Conservation (phyloP, 2,113 vertebrate species). For the Carassius carassius region DNA sequence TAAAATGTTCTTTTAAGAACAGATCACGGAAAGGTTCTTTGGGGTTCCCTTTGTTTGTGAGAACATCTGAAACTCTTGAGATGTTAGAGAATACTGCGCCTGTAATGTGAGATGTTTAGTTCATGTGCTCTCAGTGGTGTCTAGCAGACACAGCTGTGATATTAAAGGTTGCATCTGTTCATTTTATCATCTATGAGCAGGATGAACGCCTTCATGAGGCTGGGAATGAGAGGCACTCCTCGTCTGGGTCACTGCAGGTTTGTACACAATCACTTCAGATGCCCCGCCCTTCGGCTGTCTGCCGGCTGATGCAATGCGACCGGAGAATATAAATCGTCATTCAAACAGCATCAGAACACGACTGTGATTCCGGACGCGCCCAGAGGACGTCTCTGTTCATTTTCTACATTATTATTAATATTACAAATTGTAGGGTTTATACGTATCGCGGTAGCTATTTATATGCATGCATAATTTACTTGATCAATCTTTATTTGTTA, state of each 20-base stretch:
- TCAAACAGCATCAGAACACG: not conserved
- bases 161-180: not conserved
- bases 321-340: conserved; percentile 37
- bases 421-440: not conserved
- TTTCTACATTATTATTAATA: not conserved
- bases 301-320: conserved; percentile 75
- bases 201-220: not conserved
- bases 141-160: not conserved
- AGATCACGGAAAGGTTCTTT: not conserved
- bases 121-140: not conserved
- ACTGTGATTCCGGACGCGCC: not conserved
- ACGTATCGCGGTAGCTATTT: not conserved
- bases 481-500: not conserved
- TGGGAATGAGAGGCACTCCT: not conserved
- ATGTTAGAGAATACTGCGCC: no score
- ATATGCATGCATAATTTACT: not conserved
- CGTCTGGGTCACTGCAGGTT: conserved; percentile 48
- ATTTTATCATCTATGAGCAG: not conserved
- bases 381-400: not conserved
- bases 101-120: not conserved
- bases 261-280: conserved; percentile 68
- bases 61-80: not conserved
- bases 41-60: not conserved
- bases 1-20: no score
- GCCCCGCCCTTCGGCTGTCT: not conserved